phyloP scores from a whole-genome alignment of 2,888 invertebrate genomes.

The Scaptodrosophila latifasciaeformis region DNA sequence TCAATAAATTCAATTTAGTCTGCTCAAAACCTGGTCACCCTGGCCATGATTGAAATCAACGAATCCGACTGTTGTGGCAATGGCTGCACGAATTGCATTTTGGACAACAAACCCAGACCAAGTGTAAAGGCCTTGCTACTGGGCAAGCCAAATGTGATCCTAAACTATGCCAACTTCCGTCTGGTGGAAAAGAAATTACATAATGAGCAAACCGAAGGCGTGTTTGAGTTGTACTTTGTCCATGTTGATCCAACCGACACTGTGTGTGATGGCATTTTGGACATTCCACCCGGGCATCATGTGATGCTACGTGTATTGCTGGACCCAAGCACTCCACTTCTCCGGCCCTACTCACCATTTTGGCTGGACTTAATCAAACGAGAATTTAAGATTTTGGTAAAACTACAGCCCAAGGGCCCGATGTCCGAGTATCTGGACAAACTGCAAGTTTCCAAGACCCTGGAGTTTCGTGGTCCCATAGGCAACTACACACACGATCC shows the following conservation, averaged over 20 bases:
- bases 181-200: slow-evolving; percentile 36
- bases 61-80: slow-evolving; percentile 73
- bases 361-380: slow-evolving; percentile 56
- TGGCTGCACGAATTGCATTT: slow-evolving; percentile 73
- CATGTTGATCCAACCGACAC: slow-evolving; percentile 18
- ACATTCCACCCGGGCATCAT: slow-evolving; percentile 67
- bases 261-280: slow-evolving; percentile 45
- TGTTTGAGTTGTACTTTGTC: slow-evolving; percentile 61
- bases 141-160: slow-evolving; percentile 53
- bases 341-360: slow-evolving; percentile 73
- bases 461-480: slow-evolving; percentile 85
- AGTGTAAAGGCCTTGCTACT: slow-evolving; percentile 32
- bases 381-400: slow-evolving; percentile 79
- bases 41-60: slow-evolving; percentile 13
- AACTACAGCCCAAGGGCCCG: slow-evolving; percentile 78
- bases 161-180: slow-evolving; percentile 43
- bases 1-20: too few relatives aligned
- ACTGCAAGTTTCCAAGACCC: slow-evolving; percentile 76
- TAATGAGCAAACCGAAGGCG: slow-evolving; percentile 9
- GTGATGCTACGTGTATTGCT: slow-evolving; percentile 54
- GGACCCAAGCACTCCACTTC: slow-evolving; percentile 28
- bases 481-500: slow-evolving; percentile 73
- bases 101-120: slow-evolving; percentile 55
- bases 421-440: slow-evolving; percentile 78
- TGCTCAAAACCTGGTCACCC: too few relatives aligned